Base-by-base conservation (phyloP, 1,140 invertebrate genomes). In the Amphibalanus amphitrite region DNA sequence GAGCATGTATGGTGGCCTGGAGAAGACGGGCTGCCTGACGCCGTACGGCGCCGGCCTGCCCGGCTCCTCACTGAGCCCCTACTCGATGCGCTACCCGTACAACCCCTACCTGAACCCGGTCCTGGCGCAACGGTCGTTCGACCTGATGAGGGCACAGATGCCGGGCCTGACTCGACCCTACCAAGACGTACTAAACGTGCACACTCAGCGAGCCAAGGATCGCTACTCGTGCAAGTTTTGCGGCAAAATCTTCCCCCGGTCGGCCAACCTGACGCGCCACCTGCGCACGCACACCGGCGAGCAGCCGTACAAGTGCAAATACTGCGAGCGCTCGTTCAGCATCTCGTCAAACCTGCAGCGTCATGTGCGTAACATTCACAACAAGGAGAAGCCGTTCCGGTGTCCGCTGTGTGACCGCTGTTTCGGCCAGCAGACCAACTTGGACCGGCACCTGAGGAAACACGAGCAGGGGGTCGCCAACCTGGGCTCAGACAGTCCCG, bases 361-460 rank as follows among this genome's bases (percentile, higher is more conserved):
- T 70, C 97, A 99, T 82, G 96, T 99, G 28, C 84, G 97, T 40
- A 99, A 99, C 80, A 99, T 99, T 75, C 97, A 99, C 81, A 98
- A 99, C 82, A 97, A 97, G 80, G 92, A 94, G 79, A 90, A 91
- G 74, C 91, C 92, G 26, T 94, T 92, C 81, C 75, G 76, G 67
- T 79, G 78, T 73, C 78, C 78, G 33, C 75, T 79, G n/a, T 79
- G 78, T 73, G 90, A 93, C 78, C 84, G 91, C 69, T 96, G 95
- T 80, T 98, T 98, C 80, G 96, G 96, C 0, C 96, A 99, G 81
- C 96, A 98, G 81, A 98, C 96, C 0, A 99, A 98, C 81, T 84
- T 98, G 40, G 96, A 98, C 81, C 85, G 97, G 73, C 97, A 98
- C 79, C 81, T 98, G 76, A 95, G 96, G 85, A 98, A 98, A 78